Evolutionary conservation across 2,797 vertebrate genomes (phyloP), one percentile per base, ranked within the genome.

Genomic region (Danio albolineatus): DNA sequence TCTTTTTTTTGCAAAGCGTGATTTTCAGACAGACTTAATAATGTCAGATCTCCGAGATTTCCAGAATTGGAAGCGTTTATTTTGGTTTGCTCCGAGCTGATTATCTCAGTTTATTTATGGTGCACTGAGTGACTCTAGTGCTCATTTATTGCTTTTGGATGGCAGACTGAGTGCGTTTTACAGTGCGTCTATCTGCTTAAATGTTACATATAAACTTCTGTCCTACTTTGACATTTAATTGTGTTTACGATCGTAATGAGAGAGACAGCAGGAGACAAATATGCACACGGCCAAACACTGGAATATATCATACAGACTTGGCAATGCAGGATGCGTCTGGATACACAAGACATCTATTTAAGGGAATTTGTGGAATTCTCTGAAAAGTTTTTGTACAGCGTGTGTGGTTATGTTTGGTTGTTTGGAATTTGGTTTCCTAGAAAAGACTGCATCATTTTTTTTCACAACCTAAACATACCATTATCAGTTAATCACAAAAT

Each of bases 281-380:
- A 61, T 67, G 61, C 76, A 43, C 6, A 70, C n/a, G 43, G 17
- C 43, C 17, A 16, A 17, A 74, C 72, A 82, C 69, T 67, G 54
- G 72, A 80, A 79, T 48, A 28, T 28, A 41, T 82, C 73, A 41
- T 85, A 65, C 83, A 85, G 70, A 73, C 79, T 38, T 81, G 71
- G 80, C 71, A 43, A 43, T 19, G 66, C 60, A 21, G 57, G 49
- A 77, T 71, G 67, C 21, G 56, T 69, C 54, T 76, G 57, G 43
- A 67, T 70, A 59, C 60, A 54, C 19, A 43, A n/a, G 17, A 1
- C 65, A 51, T 51, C 56, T 59, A 57, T 53, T 61, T 43, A 19
- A 51, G 4, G 19, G 38, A 60, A 71, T 79, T 71, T 39, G 4
- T 79, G 38, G 67, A 72, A 79, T 46, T 44, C 14, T 38, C 36